Percentiles rank a stretch among this genome's conserved stretches.
These are phyloP conservation scores for Chromis chromis DNA, from an alignment of 2,797 vertebrate species.

Conservation along the genomic window DNA sequence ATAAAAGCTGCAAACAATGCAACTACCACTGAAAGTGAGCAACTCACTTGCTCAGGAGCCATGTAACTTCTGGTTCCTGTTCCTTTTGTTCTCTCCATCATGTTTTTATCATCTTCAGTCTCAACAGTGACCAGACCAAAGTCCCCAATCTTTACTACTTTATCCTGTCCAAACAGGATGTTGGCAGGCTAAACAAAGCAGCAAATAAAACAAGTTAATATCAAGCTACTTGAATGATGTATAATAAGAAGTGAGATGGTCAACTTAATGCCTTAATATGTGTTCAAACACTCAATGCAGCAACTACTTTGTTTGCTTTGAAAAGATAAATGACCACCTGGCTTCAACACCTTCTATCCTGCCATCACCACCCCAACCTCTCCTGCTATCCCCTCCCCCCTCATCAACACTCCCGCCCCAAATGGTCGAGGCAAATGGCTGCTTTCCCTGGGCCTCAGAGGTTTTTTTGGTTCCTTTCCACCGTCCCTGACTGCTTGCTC, in stretches of 20 bases:
- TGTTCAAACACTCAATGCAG: background rate
- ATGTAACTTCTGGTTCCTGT: conserved; percentile 88
- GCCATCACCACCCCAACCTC: too few relatives aligned
- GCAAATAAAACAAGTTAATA: background rate
- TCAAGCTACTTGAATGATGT: background rate
- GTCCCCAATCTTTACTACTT: conserved; percentile 91
- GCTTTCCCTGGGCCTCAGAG: too few relatives aligned
- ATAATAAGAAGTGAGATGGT: background rate
- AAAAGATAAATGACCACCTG: too few relatives aligned
- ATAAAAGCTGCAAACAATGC: background rate
- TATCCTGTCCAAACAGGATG: conserved; percentile 86
- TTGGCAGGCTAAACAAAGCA: conserved; percentile 86
- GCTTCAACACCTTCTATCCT: too few relatives aligned
- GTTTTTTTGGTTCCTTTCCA: too few relatives aligned
- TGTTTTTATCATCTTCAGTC: conserved; percentile 40
- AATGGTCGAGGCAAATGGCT: too few relatives aligned
- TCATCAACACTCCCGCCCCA: too few relatives aligned
- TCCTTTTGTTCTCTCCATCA: conserved; percentile 65
- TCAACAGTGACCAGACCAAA: conserved; percentile 89
- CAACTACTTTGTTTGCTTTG: too few relatives aligned
- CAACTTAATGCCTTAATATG: background rate
- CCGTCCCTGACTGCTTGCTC: too few relatives aligned
- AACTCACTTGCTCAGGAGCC: conserved; percentile 92
- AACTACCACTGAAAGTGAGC: background rate
- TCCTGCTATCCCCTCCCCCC: too few relatives aligned